Evolutionary conservation across 2,113 vertebrate species (phyloP).

Genomic region (Athene noctua): DNA sequence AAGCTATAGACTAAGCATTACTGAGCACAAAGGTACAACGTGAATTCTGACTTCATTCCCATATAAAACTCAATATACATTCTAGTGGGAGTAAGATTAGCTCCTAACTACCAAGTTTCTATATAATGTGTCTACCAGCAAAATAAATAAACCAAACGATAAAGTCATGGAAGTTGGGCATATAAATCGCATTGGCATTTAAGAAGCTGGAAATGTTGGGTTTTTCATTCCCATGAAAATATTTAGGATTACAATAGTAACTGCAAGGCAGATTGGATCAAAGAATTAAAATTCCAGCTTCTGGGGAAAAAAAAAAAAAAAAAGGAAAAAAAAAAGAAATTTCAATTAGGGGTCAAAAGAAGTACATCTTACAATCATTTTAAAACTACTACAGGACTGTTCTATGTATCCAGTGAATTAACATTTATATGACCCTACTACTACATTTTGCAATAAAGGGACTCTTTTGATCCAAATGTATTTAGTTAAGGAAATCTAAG

Average conservation of each 20-base stretch:
- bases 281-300: background rate
- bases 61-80: background rate
- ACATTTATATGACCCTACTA: background rate
- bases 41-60: background rate
- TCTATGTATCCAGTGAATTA: background rate
- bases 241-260: background rate
- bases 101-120: background rate
- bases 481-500: background rate
- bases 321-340: background rate
- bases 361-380: background rate
- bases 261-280: background rate
- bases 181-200: fast-evolving
- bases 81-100: background rate
- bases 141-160: background rate
- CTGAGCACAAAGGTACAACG: background rate
- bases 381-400: background rate
- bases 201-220: background rate
- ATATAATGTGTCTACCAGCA: background rate
- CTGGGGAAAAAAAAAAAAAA: background rate
- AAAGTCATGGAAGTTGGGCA: background rate
- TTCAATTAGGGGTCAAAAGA: background rate
- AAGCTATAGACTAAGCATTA: background rate
- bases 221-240: background rate
- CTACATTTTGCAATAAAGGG: background rate
- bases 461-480: background rate